Evolutionary conservation across 1,140 invertebrate genomes (phyloP), one percentile per base, ranked within the genome.

Genomic region (Eupristina koningsbergeri): DNA sequence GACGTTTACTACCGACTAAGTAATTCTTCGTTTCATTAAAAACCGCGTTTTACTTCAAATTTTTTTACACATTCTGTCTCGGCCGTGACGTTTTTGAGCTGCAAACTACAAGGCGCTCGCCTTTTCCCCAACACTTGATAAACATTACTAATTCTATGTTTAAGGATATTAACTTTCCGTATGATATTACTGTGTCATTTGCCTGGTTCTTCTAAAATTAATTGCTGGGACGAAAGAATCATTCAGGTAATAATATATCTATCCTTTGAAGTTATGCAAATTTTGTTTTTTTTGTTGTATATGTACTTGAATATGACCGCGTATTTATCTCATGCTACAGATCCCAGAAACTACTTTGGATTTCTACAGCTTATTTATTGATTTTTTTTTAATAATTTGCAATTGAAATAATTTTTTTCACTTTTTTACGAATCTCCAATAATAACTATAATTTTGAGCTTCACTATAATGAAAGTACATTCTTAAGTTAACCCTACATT

Each of bases 1-100:
- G 64, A 78, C 81, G 75, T 83, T 83, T 83, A 83, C 67, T 39
- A 50, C 81, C 47, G 47, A 50, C 41, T 83, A 83, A 83, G 81
- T 83, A 61, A 83, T 83, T 83, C 53, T 61, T 34, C 75, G 58
- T 64, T 76, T 64, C 67, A 71, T 80, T 53, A 69, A 71, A 80
- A 80, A 71, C 67, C 19, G 22, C 67, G 67, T 6, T 71, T 31
- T 31, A n/a, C 36, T 71, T 13, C 13, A 64, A 29, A 36, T 3
- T 71, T 71, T 71, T 22, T 26, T 71, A 7, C 6, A 11, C 36
- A 6, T 50, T n/a, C 39, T 45, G 39, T 41, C 8, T 41, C 17
- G 34, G 45, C 41, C 26, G 61, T 78, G 26, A 36, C 50, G 74
- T 76, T 11, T 58, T 61, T 61, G 61, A 50, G 50, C 31, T 61